Evolutionary conservation across 2,113 vertebrate species (phyloP).

Genomic region (Microtus oregoni): DNA sequence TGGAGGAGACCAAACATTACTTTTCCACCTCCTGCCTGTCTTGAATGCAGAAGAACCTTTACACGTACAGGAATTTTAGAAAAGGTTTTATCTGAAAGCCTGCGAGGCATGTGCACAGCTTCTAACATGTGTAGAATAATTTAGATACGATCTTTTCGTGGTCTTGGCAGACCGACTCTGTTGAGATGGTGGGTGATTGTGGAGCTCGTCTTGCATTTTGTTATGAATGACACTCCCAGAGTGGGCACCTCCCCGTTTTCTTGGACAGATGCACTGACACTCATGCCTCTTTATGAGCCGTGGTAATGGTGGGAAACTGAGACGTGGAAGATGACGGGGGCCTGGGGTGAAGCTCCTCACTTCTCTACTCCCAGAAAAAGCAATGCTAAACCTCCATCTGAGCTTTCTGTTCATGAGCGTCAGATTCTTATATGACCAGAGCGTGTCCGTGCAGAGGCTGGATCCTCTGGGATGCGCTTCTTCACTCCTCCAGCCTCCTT

Average conservation of each 20-base stretch:
- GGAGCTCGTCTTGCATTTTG: neutral
- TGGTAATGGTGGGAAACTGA: neutral
- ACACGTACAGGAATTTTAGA: neutral
- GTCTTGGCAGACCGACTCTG: neutral
- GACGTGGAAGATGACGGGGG: neutral
- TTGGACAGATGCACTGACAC: neutral
- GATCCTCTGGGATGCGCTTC: neutral
- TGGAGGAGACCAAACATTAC: neutral
- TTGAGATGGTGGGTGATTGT: neutral
- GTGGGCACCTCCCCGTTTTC: neutral
- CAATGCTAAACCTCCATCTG: fast-evolving
- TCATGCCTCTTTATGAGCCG: neutral
- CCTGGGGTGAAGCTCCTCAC: fast-evolving
- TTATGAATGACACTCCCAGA: neutral
- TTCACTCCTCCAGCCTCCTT: too few species aligned
- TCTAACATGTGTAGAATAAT: neutral
- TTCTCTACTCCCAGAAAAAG: neutral
- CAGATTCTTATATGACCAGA: neutral
- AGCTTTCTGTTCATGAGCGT: neutral
- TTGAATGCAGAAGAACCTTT: neutral
- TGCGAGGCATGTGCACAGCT: neutral
- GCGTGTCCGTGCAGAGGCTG: fast-evolving
- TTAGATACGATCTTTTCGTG: neutral
- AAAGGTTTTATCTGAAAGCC: neutral
- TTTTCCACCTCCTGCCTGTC: neutral